Evolutionary conservation across 2,113 vertebrate genomes (phyloP).

Genomic region (Naja naja): DNA sequence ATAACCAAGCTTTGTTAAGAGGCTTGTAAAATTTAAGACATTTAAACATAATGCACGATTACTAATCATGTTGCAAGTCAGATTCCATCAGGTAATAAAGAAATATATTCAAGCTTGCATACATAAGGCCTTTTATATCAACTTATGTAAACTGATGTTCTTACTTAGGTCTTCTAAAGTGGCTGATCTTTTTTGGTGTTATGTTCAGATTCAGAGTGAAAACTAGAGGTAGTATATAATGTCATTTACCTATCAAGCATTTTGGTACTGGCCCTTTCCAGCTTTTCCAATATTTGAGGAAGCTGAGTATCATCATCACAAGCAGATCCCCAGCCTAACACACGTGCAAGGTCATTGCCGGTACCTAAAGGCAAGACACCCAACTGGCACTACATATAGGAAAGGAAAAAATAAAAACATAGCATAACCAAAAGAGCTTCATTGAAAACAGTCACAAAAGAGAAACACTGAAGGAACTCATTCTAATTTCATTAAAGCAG

Average conservation of each 20-base stretch:
- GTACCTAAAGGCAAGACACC: slow-evolving; percentile 94
- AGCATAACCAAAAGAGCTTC: neutral
- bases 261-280: slow-evolving; percentile 96
- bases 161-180: neutral
- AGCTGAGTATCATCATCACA: slow-evolving; percentile 95
- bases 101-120: neutral
- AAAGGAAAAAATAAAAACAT: slow-evolving; percentile 34
- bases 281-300: slow-evolving; percentile 94
- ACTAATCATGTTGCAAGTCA: neutral
- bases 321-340: slow-evolving; percentile 94
- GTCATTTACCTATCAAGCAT: slow-evolving; percentile 89
- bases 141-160: neutral
- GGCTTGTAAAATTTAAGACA: neutral
- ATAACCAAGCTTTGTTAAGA: neutral
- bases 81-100: neutral
- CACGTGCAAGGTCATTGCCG: slow-evolving; percentile 92
- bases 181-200: neutral
- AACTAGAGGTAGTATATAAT: neutral
- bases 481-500: neutral
- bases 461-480: neutral
- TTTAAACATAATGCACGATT: neutral
- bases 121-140: neutral
- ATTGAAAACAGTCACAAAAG: neutral
- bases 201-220: neutral
- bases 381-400: slow-evolving; percentile 83